Conservation (phyloP, 2,113 vertebrate species). For the Haemorhous mexicanus region DNA sequence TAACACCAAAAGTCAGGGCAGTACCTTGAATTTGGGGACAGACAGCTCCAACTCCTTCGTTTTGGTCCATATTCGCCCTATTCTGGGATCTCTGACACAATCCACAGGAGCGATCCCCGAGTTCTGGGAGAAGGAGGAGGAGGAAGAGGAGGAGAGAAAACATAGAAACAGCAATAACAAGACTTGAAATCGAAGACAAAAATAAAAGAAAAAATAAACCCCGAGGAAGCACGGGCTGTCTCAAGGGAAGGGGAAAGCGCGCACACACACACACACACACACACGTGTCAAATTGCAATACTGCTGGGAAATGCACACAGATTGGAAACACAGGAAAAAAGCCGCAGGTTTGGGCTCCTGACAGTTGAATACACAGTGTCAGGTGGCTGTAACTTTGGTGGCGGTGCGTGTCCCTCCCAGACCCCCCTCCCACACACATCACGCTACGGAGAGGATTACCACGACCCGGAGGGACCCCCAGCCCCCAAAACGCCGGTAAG, state of each 20-base stretch:
- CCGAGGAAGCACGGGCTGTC: not conserved
- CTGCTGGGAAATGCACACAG: conserved; percentile 57
- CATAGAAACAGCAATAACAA: conserved; percentile 4
- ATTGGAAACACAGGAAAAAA: conserved; percentile 51
- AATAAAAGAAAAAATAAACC: conserved; percentile 33
- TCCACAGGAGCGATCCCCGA: conserved; percentile 92
- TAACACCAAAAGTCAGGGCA: not conserved
- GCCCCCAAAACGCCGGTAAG: not conserved
- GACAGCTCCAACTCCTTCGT: conserved; percentile 95
- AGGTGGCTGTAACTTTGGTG: conserved; percentile 60
- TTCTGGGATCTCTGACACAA: conserved; percentile 92
- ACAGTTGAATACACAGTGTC: conserved; percentile 57
- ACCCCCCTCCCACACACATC: not conserved
- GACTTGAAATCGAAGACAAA: conserved; percentile 13
- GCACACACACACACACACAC: not conserved
- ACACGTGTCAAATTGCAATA: conserved; percentile 69
- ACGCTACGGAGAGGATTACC: not conserved
- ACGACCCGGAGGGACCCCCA: not conserved
- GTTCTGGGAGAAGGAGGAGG: conserved; percentile 75
- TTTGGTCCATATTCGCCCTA: conserved; percentile 95
- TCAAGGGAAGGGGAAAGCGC: not conserved
- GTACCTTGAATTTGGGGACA: conserved; percentile 98
- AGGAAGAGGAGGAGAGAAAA: not conserved
- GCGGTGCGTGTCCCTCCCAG: not conserved
- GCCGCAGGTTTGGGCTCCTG: conserved; percentile 54